Evolutionary conservation across 2,888 invertebrate genomes (phyloP).

Genomic region (Pilophorus perplexus): DNA sequence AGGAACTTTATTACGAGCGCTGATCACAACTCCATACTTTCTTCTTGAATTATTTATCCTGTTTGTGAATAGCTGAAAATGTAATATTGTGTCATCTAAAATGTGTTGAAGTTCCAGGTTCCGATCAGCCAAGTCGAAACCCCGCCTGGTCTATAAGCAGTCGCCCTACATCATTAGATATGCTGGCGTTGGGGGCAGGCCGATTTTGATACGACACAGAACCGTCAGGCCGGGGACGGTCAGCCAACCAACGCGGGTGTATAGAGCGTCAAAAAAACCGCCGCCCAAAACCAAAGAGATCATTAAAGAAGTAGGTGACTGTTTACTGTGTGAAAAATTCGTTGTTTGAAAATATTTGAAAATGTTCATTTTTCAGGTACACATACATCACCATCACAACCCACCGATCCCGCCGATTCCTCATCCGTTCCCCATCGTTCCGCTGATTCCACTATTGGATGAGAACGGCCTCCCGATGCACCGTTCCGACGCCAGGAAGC

Average conservation of each 20-base stretch:
- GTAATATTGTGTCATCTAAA: too few relatives aligned
- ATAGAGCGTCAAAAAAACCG: constrained; percentile 3
- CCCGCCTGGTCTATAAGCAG: not conserved
- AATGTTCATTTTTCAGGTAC: constrained; percentile 18
- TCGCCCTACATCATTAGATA: constrained; percentile 21
- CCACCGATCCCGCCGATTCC: constrained; percentile 2
- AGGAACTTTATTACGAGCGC: too few relatives aligned
- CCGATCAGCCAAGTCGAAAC: too few relatives aligned
- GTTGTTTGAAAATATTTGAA: not conserved
- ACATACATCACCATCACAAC: constrained; percentile 37
- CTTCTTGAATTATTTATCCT: too few relatives aligned
- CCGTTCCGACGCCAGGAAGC: constrained; percentile 11
- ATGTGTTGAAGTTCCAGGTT: too few relatives aligned
- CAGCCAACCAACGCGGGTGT: not conserved
- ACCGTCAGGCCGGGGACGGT: not conserved
- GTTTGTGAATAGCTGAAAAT: too few relatives aligned
- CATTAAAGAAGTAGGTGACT: not conserved
- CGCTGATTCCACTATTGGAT: constrained; percentile 5
- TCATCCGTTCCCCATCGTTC: constrained; percentile 10
- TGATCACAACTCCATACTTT: too few relatives aligned
- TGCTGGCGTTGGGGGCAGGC: not conserved
- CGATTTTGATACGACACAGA: constrained; percentile 4
- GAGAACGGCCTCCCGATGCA: constrained; percentile 36
- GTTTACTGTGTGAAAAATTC: not conserved
- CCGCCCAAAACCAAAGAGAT: constrained; percentile 5